phyloP scores from a whole-genome alignment of 2,113 vertebrate species.

The Cheirogaleus medius region DNA sequence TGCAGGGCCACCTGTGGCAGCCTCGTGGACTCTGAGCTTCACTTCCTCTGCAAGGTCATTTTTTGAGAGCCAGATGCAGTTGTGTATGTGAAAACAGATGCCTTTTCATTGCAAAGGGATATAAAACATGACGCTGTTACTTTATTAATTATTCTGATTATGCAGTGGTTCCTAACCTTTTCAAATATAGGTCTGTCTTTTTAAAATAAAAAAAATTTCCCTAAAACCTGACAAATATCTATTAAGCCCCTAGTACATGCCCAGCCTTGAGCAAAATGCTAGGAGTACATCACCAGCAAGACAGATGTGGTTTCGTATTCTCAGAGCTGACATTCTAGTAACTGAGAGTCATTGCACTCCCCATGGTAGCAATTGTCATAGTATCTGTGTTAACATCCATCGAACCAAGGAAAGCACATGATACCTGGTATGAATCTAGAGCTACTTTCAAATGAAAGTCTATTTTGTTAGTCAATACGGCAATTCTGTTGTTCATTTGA shows the following conservation, averaged over 20 bases:
- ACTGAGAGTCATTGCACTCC: background rate
- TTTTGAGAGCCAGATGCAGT: background rate
- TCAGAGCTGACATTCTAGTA: background rate
- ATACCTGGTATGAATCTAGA: background rate
- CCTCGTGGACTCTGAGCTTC: background rate
- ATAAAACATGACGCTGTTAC: background rate
- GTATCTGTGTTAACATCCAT: too few relatives aligned
- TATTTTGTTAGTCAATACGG: background rate
- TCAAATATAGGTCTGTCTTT: background rate
- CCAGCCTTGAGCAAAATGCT: background rate
- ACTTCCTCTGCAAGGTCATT: background rate
- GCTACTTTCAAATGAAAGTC: background rate
- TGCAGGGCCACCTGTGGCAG: rapidly evolving
- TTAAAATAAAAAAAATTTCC: background rate
- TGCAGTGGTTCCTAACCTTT: background rate
- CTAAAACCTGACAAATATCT: background rate
- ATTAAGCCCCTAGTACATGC: background rate
- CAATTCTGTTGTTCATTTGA: background rate
- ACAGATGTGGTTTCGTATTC: background rate
- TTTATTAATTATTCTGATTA: background rate
- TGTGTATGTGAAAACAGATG: background rate
- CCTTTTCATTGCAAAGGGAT: background rate
- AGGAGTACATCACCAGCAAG: background rate
- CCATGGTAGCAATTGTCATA: rapidly evolving
- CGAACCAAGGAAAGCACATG: background rate